Percentiles rank a stretch among this genome's conserved stretches.
Evolutionary conservation across 1,140 invertebrate genomes (phyloP).

Genomic region (Cydia pomonella): DNA sequence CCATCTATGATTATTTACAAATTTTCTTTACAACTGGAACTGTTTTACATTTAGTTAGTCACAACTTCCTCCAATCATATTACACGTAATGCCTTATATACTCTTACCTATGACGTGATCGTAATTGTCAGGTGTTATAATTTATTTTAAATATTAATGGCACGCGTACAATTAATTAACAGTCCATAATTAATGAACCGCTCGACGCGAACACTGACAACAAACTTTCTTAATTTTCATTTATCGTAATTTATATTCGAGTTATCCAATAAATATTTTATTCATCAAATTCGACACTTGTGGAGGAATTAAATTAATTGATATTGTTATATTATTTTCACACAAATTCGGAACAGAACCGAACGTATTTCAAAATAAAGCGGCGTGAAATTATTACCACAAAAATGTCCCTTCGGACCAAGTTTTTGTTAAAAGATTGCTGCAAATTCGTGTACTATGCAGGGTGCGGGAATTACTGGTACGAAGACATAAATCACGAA

Average conservation of each 20-base stretch:
- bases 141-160: slow-evolving; percentile 27
- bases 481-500: slow-evolving; percentile 56
- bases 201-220: slow-evolving; percentile 11
- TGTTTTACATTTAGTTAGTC: too few species aligned
- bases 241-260: slow-evolving; percentile 22
- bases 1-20: too few species aligned
- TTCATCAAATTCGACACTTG: not conserved
- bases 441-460: slow-evolving; percentile 66
- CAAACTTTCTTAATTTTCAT: slow-evolving; percentile 30
- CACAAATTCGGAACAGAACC: not conserved
- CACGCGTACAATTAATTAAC: slow-evolving; percentile 24
- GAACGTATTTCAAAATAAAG: slow-evolving; percentile 8
- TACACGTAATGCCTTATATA: too few species aligned
- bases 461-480: slow-evolving; percentile 66
- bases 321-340: not conserved
- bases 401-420: slow-evolving; percentile 56
- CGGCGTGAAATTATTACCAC: slow-evolving; percentile 2
- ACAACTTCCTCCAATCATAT: too few species aligned
- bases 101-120: not conserved
- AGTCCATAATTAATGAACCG: slow-evolving; percentile 19
- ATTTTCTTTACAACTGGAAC: too few species aligned
- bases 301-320: slow-evolving; percentile 3
- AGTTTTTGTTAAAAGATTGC: slow-evolving; percentile 51
- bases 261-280: slow-evolving; percentile 26
- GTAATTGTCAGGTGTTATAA: slow-evolving; percentile 17